A percentile compares a stretch with the other conserved stretches of the same genome.
phyloP scores from a whole-genome alignment of 2,888 invertebrate species.

The Latheticus oryzae region DNA sequence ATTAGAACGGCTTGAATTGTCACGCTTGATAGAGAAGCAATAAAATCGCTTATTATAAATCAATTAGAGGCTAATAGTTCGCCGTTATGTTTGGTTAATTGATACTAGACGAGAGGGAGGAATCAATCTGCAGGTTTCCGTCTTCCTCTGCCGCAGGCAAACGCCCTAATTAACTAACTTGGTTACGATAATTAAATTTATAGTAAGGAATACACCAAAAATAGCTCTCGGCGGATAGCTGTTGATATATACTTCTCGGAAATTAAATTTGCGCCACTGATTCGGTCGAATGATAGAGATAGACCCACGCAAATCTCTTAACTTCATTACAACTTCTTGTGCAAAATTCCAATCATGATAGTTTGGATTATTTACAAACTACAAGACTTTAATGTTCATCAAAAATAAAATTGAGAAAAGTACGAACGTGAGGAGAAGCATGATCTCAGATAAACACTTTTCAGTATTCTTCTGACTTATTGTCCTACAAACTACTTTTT shows the following conservation, averaged over 20 bases:
- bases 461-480: too few relatives aligned
- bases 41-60: conserved; percentile 42
- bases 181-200: conserved; percentile 63
- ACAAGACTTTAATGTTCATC: too few relatives aligned
- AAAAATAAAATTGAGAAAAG: too few relatives aligned
- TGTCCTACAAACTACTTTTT: too few relatives aligned
- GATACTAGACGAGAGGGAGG: conserved; percentile 41
- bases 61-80: conserved; percentile 33
- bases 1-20: conserved; percentile 31
- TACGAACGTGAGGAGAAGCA: too few relatives aligned
- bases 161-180: conserved; percentile 60
- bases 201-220: conserved; percentile 61
- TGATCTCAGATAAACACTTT: too few relatives aligned
- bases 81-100: conserved; percentile 44
- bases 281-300: conserved; percentile 39
- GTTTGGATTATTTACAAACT: too few relatives aligned
- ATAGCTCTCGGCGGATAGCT: conserved; percentile 56
- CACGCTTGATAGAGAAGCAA: conserved; percentile 35
- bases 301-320: conserved; percentile 34
- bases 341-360: too few relatives aligned
- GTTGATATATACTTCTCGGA: conserved; percentile 54
- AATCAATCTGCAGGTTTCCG: conserved; percentile 51
- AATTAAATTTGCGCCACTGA: conserved; percentile 53
- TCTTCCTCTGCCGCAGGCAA: conserved; percentile 49
- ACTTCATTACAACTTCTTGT: conserved; percentile 7